These are phyloP conservation scores for Galaxea fascicularis DNA, from an alignment of 92 coral and sea anemone species.

Conservation along the genomic window DNA sequence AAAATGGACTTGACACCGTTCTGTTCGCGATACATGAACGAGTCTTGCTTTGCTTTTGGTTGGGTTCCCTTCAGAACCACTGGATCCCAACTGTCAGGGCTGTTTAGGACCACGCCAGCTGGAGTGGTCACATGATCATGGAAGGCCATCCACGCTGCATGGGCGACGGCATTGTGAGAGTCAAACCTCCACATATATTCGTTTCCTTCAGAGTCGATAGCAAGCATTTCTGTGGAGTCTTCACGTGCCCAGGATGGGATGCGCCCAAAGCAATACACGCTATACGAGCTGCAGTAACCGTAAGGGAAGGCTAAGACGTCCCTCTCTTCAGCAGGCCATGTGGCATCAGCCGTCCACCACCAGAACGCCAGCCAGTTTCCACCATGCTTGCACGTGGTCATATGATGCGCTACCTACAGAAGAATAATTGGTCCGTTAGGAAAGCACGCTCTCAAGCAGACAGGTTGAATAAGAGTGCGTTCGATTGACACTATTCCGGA, in stretches of 20 bases:
- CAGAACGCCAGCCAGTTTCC: slow-evolving; percentile 87
- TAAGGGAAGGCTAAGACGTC: slow-evolving; percentile 72
- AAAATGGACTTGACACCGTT: slow-evolving; percentile 80
- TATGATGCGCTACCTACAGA: slow-evolving; percentile 47
- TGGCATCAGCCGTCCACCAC: slow-evolving; percentile 83
- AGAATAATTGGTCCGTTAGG: not conserved
- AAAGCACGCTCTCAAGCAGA: not conserved
- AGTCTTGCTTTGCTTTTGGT: slow-evolving; percentile 65
- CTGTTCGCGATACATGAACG: slow-evolving; percentile 80
- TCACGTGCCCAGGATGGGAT: slow-evolving; percentile 83
- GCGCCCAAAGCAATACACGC: slow-evolving; percentile 76
- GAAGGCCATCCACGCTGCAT: slow-evolving; percentile 82
- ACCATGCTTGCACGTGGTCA: slow-evolving; percentile 63
- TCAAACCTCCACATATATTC: slow-evolving; percentile 73
- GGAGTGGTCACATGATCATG: slow-evolving; percentile 73
- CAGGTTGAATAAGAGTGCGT: no score
- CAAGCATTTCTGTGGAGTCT: slow-evolving; percentile 79
- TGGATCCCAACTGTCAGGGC: slow-evolving; percentile 66
- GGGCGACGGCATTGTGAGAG: slow-evolving; percentile 72
- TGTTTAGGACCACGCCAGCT: slow-evolving; percentile 57
- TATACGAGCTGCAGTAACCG: slow-evolving; percentile 73
- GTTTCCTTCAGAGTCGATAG: slow-evolving; percentile 75
- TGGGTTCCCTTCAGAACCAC: slow-evolving; percentile 67
- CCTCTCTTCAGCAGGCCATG: slow-evolving; percentile 66
- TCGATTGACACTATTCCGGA: no score